Percentiles rank a stretch among this genome's conserved stretches.
Conservation (phyloP, 2,888 invertebrate genomes). For the Phaonia tiefii region DNA sequence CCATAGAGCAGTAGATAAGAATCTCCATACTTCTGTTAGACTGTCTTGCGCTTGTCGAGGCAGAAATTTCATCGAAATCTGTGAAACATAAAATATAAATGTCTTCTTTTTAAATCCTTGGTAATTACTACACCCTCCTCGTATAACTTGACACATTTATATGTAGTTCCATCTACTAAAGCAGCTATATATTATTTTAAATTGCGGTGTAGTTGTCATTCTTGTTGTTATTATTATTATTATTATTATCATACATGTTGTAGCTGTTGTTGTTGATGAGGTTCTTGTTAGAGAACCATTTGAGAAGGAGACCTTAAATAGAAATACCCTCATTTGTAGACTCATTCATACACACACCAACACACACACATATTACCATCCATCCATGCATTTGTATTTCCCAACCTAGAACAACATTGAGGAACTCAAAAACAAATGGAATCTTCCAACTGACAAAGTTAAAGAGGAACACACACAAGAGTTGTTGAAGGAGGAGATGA, state of each 20-base stretch:
- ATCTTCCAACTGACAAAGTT: background rate
- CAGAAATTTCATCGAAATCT: too few species aligned
- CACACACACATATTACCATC: background rate
- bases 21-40: too few species aligned
- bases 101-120: too few species aligned
- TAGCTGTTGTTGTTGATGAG: constrained; percentile 40
- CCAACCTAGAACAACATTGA: constrained; percentile 19
- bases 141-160: too few species aligned
- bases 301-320: constrained; percentile 28
- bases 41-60: too few species aligned
- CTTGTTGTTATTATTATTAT: constrained; percentile 59
- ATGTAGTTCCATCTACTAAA: background rate
- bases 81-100: too few species aligned
- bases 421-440: background rate
- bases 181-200: constrained; percentile 37
- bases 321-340: constrained; percentile 21
- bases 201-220: constrained; percentile 48
- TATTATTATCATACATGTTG: constrained; percentile 55
- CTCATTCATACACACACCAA: background rate
- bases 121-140: too few species aligned
- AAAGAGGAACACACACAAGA: background rate
- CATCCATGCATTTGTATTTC: background rate
- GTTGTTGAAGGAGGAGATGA: background rate
- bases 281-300: constrained; percentile 26
- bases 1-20: too few species aligned